Conservation (phyloP, 2,888 invertebrate species). For the Nemotelus nigrinus region DNA sequence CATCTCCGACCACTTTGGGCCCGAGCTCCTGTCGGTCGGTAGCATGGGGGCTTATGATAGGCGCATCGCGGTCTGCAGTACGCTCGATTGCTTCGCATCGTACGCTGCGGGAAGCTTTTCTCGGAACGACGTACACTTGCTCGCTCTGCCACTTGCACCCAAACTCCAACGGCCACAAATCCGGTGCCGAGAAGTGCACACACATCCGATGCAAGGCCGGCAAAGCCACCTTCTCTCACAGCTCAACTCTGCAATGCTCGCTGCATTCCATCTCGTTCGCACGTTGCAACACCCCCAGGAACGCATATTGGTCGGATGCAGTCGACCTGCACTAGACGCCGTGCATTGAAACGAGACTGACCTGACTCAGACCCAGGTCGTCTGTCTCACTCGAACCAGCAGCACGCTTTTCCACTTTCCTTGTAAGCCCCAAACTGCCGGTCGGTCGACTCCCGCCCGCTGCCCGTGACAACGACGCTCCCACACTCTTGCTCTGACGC, state of each 20-base stretch:
- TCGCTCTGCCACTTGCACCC: not conserved
- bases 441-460: not conserved
- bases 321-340: constrained; percentile 6
- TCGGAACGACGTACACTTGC: not conserved
- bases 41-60: constrained; percentile 35
- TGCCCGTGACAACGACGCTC: not conserved
- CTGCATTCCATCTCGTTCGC: constrained; percentile 31
- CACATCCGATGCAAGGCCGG: not conserved
- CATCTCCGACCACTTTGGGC: not conserved
- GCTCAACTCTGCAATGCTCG: not conserved
- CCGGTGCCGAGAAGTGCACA: not conserved
- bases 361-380: not conserved
- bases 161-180: not conserved
- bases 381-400: not conserved
- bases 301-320: constrained; percentile 39
- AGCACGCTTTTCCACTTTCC: constrained; percentile 7
- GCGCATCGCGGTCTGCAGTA: constrained; percentile 27
- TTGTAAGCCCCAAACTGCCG: not conserved
- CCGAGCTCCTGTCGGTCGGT: not conserved
- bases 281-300: constrained; percentile 40
- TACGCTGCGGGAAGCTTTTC: constrained; percentile 10
- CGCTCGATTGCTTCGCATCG: not conserved
- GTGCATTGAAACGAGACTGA: constrained; percentile 23
- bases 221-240: not conserved
- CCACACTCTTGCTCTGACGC: not conserved